Evolutionary conservation across 1,140 invertebrate genomes (phyloP).

Genomic region (Orius insidiosus): DNA sequence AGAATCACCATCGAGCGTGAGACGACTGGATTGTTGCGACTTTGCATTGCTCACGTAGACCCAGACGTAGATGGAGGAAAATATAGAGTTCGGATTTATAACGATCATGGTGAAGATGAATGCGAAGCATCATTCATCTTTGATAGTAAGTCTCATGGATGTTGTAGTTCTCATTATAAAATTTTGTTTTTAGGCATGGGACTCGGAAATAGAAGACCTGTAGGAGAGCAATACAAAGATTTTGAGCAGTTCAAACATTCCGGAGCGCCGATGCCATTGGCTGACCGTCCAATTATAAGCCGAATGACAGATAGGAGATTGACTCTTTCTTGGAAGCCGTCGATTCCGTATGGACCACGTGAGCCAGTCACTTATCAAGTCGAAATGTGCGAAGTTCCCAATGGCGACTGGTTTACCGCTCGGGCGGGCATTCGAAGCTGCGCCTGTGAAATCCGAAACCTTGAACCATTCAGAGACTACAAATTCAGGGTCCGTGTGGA

Average conservation of each 20-base stretch:
- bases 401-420: slow-evolving; percentile 74
- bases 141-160: slow-evolving; percentile 46
- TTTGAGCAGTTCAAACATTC: slow-evolving; percentile 67
- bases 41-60: slow-evolving; percentile 55
- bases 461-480: slow-evolving; percentile 76
- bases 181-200: slow-evolving; percentile 41
- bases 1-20: slow-evolving; percentile 67
- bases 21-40: slow-evolving; percentile 55
- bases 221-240: slow-evolving; percentile 65
- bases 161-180: too few relatives aligned
- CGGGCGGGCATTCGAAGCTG: slow-evolving; percentile 62
- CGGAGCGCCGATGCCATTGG: slow-evolving; percentile 62
- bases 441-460: slow-evolving; percentile 63
- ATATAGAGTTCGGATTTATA: slow-evolving; percentile 64
- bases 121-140: slow-evolving; percentile 65
- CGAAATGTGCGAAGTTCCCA: slow-evolving; percentile 78
- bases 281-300: slow-evolving; percentile 74
- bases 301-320: slow-evolving; percentile 70
- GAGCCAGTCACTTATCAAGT: slow-evolving; percentile 82
- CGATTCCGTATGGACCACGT: slow-evolving; percentile 58
- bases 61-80: slow-evolving; percentile 56
- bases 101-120: slow-evolving; percentile 65
- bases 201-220: slow-evolving; percentile 42
- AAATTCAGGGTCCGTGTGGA: slow-evolving; percentile 86
- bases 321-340: slow-evolving; percentile 81